A percentile compares a stretch with the other conserved stretches of the same genome.
These are phyloP conservation scores for Poeciliopsis prolifica DNA, from an alignment of 2,113 vertebrate species.

Conservation along the genomic window DNA sequence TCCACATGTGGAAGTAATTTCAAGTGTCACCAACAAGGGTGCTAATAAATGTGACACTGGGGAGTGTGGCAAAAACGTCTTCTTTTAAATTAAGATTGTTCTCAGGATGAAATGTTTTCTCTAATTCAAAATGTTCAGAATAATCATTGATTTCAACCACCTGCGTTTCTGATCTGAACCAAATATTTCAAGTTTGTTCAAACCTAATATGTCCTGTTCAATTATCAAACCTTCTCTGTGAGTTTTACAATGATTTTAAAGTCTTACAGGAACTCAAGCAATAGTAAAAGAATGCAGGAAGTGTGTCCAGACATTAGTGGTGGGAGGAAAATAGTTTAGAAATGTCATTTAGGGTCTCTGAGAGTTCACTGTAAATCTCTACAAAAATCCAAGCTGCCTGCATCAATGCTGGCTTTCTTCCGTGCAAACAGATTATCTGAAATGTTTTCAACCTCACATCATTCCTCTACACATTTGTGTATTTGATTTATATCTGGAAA, in stretches of 20 bases:
- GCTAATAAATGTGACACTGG: too few relatives aligned
- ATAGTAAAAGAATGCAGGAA: conserved; percentile 27
- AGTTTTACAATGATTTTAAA: conserved; percentile 31
- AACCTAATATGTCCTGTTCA: conserved; percentile 4
- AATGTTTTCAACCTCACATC: neutral
- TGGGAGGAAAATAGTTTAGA: conserved; percentile 6
- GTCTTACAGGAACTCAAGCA: conserved; percentile 18
- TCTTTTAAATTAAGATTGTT: neutral
- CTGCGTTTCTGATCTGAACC: neutral
- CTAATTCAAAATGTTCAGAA: neutral
- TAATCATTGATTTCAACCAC: neutral
- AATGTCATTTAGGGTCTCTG: conserved; percentile 17
- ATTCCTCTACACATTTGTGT: neutral
- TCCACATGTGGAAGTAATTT: too few relatives aligned
- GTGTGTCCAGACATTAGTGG: conserved; percentile 12
- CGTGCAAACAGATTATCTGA: neutral
- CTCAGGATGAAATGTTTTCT: neutral
- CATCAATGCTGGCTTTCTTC: neutral
- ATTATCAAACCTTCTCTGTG: conserved; percentile 8
- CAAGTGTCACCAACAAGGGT: too few relatives aligned
- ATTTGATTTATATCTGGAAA: neutral
- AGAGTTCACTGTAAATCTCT: neutral
- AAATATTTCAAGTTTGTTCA: conserved; percentile 16
- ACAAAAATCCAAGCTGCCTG: neutral
- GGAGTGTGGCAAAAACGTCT: too few relatives aligned